phyloP scores from a whole-genome alignment of 2,113 vertebrate genomes.

The Sisor rabdophorus region DNA sequence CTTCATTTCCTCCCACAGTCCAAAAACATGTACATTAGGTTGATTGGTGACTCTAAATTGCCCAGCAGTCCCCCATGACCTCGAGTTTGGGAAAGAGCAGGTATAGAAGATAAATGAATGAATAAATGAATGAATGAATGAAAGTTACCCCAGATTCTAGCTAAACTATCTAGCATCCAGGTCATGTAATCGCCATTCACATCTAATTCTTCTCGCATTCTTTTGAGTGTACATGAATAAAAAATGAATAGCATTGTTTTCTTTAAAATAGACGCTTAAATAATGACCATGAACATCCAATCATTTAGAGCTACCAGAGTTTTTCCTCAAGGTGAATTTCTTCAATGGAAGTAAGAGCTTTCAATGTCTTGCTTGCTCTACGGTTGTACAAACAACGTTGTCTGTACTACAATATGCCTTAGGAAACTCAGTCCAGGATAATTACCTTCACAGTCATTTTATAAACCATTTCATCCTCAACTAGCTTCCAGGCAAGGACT shows the following conservation, averaged over 20 bases:
- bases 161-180: background rate
- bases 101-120: no score
- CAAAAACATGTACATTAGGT: no score
- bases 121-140: no score
- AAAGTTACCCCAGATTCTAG: no score
- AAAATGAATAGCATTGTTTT: background rate
- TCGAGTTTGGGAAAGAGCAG: no score
- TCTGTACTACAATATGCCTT: background rate
- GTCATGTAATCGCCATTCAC: background rate
- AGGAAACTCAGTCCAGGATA: background rate
- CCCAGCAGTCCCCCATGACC: no score
- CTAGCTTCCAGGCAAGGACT: background rate
- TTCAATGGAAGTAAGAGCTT: background rate
- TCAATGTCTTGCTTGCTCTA: background rate
- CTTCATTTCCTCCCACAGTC: no score
- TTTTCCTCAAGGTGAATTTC: background rate
- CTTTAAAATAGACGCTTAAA: no score
- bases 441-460: background rate
- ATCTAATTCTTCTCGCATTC: background rate
- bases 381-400: background rate
- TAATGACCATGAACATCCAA: background rate
- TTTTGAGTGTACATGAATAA: background rate
- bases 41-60: no score
- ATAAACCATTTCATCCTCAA: background rate
- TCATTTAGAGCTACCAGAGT: background rate